Base-by-base conservation (phyloP, 2,888 invertebrate genomes). In the Leistus spinibarbis region DNA sequence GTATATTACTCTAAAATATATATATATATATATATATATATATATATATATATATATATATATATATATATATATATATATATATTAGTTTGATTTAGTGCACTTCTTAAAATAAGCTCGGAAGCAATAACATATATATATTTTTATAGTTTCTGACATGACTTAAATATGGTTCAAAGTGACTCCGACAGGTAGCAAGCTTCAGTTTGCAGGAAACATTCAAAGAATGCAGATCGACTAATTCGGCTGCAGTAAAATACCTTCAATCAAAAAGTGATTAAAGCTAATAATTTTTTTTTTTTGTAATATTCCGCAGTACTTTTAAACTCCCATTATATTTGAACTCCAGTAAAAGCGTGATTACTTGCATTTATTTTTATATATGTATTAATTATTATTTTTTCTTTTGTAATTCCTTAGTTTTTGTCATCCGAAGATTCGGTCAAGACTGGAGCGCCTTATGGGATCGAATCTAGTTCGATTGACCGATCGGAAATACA, bases 381-480 rank as follows among this genome's bases (percentile, higher is more conserved):
- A 16, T 40, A 63, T 17, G 10, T 13, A 74, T 69, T 54, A 17
- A 57, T 4, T 53, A 20, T 70, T 54, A 22, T 16, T 19, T 19
- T 57, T 67, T 69, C 9, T 3, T 53, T 13, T 73, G n/a, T 53
- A 16, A 76, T 40, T 40, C 3, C 66, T 79, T 82, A 91, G 91
- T 84, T 91, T 91, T 85, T 86, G 88, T 82, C 88, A 90, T 82
- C 90, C 90, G 56, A 88, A 89, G 81, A 90, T 91, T 76, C 88
- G 90, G 73, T 88, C 90, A 64, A 88, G 90, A 20, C 85, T 92
- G 81, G 92, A 92, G 84, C 89, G 89, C 84, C 88, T 91, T 77
- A 92, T 92, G 92, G 92, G 91, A 69, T 89, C 89, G 23, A 91
- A 91, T 83, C 85, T 91, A 80, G 91, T 92, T 71, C 88, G 88